These are phyloP conservation scores for Phortica variegata DNA, from an alignment of 1,140 invertebrate genomes.

Conservation along the genomic window DNA sequence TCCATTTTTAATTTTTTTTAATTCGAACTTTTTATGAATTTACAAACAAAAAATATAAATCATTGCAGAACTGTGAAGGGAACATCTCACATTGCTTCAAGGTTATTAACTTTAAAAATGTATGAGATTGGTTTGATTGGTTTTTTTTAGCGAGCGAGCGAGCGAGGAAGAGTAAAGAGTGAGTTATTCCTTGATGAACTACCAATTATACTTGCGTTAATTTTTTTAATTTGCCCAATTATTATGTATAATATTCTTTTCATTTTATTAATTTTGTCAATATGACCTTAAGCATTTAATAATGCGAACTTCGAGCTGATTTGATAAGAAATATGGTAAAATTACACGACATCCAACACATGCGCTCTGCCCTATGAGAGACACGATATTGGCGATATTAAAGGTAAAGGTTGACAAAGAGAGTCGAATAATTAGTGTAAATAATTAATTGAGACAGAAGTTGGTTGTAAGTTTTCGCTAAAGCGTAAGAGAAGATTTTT, in stretches of 20 bases:
- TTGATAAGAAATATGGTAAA: slow-evolving; percentile 39
- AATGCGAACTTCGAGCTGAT: slow-evolving; percentile 17
- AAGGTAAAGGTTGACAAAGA: slow-evolving; percentile 12
- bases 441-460: background rate
- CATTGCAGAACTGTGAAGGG: slow-evolving; percentile 57
- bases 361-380: slow-evolving; percentile 57
- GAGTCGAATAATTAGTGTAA: slow-evolving; percentile 2
- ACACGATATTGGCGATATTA: slow-evolving; percentile 46
- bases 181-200: slow-evolving; percentile 48
- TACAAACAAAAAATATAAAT: slow-evolving; percentile 25
- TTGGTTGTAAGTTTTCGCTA: slow-evolving; percentile 28
- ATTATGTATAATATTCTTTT: slow-evolving; percentile 17
- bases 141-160: slow-evolving; percentile 19
- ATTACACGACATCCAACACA: slow-evolving; percentile 58
- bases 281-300: slow-evolving; percentile 21
- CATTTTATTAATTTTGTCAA: slow-evolving; percentile 11
- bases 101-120: slow-evolving; percentile 24
- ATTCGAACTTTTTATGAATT: slow-evolving; percentile 12
- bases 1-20: slow-evolving; percentile 8
- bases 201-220: slow-evolving; percentile 24
- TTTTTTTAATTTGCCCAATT: slow-evolving; percentile 9
- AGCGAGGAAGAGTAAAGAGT: slow-evolving; percentile 39
- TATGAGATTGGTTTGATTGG: slow-evolving; percentile 15
- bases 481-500: no score
- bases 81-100: slow-evolving; percentile 55